Conservation (phyloP, 2,113 vertebrate genomes). For the Ramphastos sulfuratus region DNA sequence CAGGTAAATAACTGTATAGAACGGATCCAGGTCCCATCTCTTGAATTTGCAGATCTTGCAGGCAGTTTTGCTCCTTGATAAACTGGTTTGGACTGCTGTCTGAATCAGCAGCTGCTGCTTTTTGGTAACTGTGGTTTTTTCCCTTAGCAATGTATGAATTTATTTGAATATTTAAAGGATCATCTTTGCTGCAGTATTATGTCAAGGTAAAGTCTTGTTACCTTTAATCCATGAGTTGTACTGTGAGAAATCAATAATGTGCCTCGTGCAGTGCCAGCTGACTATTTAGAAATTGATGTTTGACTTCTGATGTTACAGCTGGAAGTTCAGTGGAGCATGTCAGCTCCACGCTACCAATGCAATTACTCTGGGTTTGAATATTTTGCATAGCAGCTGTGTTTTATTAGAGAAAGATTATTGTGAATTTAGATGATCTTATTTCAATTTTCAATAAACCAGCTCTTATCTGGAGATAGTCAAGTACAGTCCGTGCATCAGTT, state of each 20-base stretch:
- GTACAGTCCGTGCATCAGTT: not conserved
- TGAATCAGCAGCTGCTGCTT: not conserved
- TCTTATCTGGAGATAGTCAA: not conserved
- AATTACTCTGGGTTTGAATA: not conserved
- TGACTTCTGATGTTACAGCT: not conserved
- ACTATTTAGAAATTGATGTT: not conserved
- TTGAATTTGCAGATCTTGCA: not conserved
- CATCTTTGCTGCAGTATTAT: not conserved
- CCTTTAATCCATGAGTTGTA: not conserved
- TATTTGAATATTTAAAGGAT: not conserved
- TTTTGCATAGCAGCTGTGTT: not conserved
- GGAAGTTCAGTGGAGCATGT: not conserved
- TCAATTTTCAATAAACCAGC: not conserved
- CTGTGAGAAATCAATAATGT: not conserved
- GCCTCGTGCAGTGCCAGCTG: not conserved
- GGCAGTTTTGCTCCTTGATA: not conserved
- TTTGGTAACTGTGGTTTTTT: not conserved
- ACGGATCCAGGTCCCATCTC: not conserved
- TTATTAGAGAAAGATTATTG: not conserved
- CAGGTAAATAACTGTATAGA: not conserved
- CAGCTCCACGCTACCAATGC: not conserved
- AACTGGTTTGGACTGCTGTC: not conserved
- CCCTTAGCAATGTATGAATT: not conserved
- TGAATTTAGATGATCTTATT: not conserved
- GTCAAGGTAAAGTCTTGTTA: not conserved